A percentile compares a stretch with the other conserved stretches of the same genome.
Evolutionary conservation across 2,888 invertebrate genomes (phyloP).

Genomic region (Lochmaea crataegi): DNA sequence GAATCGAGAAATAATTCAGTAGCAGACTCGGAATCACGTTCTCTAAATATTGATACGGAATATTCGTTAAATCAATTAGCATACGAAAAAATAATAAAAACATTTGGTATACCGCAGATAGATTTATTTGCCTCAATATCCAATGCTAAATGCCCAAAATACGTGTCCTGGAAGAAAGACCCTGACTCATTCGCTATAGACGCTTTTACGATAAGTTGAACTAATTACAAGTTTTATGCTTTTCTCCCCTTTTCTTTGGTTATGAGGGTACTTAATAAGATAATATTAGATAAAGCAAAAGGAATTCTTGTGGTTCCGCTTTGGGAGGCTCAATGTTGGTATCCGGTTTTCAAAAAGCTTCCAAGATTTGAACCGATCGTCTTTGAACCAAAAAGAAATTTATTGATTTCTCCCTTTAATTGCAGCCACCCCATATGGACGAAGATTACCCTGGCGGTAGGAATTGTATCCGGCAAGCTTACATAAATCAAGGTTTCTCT

Average conservation of each 20-base stretch:
- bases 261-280: constrained; percentile 10
- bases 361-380: neutral
- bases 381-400: constrained; percentile 12
- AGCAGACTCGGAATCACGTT: constrained; percentile 18
- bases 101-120: constrained; percentile 17
- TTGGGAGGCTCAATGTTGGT: constrained; percentile 32
- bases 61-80: constrained; percentile 33
- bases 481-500: neutral
- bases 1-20: neutral
- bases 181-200: constrained; percentile 15
- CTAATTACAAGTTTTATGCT: no score
- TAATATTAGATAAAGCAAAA: constrained; percentile 15
- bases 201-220: no score
- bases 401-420: constrained; percentile 22
- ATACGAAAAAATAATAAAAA: neutral
- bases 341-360: constrained; percentile 22
- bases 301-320: constrained; percentile 27
- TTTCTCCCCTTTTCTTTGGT: no score
- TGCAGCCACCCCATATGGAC: constrained; percentile 18
- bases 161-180: constrained; percentile 24
- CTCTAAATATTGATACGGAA: constrained; percentile 23
- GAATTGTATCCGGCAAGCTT: constrained; percentile 23
- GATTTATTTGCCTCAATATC: constrained; percentile 21
- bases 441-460: constrained; percentile 26
- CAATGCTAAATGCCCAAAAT: constrained; percentile 27